These are phyloP conservation scores for Mastigias papua DNA, from an alignment of 30 jellyfish, hydroid and myxozoan species.

Conservation along the genomic window DNA sequence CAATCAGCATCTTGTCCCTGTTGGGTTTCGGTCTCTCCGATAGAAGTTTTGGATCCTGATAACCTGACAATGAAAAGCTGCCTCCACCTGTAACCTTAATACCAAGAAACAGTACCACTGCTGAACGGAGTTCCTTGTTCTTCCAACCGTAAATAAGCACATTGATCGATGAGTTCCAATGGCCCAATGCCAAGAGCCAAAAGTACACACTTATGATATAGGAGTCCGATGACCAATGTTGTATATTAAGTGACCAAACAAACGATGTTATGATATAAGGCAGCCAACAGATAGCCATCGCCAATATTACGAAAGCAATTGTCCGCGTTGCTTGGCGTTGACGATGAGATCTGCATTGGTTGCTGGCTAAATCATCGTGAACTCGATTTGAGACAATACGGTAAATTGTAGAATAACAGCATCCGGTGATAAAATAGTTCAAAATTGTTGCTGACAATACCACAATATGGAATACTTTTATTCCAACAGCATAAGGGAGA, in stretches of 20 bases:
- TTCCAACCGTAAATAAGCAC: constrained; percentile 87
- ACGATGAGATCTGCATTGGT: constrained; percentile 54
- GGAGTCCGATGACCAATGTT: constrained; percentile 27
- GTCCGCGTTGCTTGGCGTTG: constrained; percentile 88
- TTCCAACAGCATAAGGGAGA: constrained; percentile 17
- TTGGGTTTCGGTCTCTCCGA: neutral
- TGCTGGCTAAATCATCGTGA: constrained; percentile 15
- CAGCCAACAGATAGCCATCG: constrained; percentile 83
- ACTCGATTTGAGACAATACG: constrained; percentile 29
- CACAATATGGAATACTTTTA: constrained; percentile 33
- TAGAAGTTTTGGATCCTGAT: neutral
- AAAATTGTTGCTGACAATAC: constrained; percentile 41
- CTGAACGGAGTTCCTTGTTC: constrained; percentile 81
- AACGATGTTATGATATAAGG: constrained; percentile 66
- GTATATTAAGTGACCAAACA: constrained; percentile 40
- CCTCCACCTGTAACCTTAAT: neutral
- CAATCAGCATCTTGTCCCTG: neutral
- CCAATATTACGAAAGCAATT: constrained; percentile 67
- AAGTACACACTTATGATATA: constrained; percentile 24
- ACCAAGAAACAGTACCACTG: constrained; percentile 34
- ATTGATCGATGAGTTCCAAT: constrained; percentile 81
- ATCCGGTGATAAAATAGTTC: constrained; percentile 11
- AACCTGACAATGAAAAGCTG: constrained; percentile 5
- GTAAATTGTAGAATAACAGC: constrained; percentile 38
- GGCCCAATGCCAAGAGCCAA: constrained; percentile 81